phyloP scores from a whole-genome alignment of 2,797 vertebrate species.

The Mycteria americana region DNA sequence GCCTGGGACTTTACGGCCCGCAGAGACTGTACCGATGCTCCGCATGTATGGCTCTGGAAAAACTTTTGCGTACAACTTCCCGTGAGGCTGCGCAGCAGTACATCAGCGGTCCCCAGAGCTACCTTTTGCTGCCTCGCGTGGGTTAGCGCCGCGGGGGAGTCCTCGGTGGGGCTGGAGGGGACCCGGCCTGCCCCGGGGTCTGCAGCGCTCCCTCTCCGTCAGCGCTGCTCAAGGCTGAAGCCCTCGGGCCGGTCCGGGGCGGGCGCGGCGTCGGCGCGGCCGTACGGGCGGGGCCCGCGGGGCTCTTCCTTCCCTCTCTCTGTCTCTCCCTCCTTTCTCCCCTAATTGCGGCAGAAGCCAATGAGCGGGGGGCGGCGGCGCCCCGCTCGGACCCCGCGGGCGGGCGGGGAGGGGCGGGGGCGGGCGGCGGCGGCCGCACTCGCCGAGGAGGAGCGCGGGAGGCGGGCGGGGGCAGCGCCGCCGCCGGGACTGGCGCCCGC shows the following conservation, averaged over 20 bases:
- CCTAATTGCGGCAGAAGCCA: background rate
- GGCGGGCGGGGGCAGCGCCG: background rate
- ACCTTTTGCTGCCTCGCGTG: background rate
- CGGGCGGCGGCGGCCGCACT: background rate
- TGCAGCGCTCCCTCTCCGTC: background rate
- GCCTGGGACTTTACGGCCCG: rapidly evolving
- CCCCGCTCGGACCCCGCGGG: background rate
- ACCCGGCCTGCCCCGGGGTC: background rate
- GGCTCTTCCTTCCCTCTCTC: too few species aligned
- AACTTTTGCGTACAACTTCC: background rate
- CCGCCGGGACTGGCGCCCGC: background rate
- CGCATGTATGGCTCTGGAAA: too few species aligned
- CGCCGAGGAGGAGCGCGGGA: background rate
- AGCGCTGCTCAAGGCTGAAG: background rate
- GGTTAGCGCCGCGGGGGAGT: background rate
- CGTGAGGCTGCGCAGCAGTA: background rate
- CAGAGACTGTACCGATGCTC: background rate
- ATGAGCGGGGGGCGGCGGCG: background rate
- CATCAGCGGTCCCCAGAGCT: background rate
- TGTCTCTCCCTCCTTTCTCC: too few species aligned
- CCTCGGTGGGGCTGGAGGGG: background rate
- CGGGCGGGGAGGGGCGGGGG: background rate
- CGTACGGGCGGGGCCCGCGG: background rate
- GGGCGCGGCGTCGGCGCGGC: background rate
- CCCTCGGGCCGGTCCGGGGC: background rate